Conservation (phyloP, 2,797 vertebrate species). For the Melanotaenia parkinsoni region DNA sequence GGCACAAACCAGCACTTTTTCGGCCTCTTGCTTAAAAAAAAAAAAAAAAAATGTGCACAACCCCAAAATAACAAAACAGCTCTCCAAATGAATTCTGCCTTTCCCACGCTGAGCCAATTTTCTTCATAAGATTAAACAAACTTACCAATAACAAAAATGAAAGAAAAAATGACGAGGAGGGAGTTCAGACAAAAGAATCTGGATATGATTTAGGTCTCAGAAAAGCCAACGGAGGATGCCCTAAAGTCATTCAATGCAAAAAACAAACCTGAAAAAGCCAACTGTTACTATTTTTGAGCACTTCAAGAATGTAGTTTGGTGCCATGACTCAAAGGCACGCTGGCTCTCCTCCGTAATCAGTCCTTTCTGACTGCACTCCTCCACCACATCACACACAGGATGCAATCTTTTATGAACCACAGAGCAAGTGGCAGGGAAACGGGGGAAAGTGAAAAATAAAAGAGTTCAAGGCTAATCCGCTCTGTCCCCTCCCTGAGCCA, state of each 20-base stretch:
- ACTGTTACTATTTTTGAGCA: conserved; percentile 87
- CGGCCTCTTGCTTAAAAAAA: conserved; percentile 54
- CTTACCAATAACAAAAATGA: conserved; percentile 74
- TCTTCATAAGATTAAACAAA: conserved; percentile 84
- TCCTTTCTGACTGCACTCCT: conserved; percentile 82
- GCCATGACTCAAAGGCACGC: conserved; percentile 83
- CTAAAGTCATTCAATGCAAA: conserved; percentile 77
- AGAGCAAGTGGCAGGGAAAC: conserved; percentile 59
- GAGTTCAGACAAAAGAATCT: conserved; percentile 63
- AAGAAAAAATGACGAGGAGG: conserved; percentile 63
- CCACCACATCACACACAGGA: conserved; percentile 83
- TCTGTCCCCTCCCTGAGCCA: conserved; percentile 44
- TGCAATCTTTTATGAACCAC: conserved; percentile 77
- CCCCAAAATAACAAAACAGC: conserved; percentile 82
- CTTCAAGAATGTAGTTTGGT: conserved; percentile 81
- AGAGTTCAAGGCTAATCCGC: conserved; percentile 67
- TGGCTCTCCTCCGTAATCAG: conserved; percentile 83
- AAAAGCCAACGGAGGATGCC: conserved; percentile 79
- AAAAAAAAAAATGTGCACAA: conserved; percentile 58
- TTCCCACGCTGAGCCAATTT: conserved; percentile 86
- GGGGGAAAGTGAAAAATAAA: conserved; percentile 72
- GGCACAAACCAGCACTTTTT: conserved; percentile 79
- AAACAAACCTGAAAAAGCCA: conserved; percentile 78
- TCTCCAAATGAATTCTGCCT: conserved; percentile 72
- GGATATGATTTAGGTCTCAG: conserved; percentile 82